Base-by-base conservation (phyloP, 2,888 invertebrate species). In the Athripsodes cinereus region DNA sequence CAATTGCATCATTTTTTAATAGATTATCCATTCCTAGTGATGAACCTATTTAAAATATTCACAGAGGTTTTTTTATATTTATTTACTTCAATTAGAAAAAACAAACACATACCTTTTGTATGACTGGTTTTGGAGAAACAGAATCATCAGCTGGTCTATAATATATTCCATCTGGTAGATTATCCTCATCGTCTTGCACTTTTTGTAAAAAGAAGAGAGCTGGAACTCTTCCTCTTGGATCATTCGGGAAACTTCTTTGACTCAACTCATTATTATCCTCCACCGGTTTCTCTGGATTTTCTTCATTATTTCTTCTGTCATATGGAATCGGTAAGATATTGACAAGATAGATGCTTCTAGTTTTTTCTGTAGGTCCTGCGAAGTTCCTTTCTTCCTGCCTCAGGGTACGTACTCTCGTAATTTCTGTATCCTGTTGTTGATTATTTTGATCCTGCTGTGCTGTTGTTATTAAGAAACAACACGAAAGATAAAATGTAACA, bases 141-240 rank as follows among this genome's bases (percentile, higher is more conserved):
- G 35, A 47, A 40, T 61, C 68, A 22, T 71, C 70, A 55, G 69
- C 69, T 1, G 71, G 71, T 44, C 64, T 48, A 26, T 68, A 71
- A 55, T 71, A 72, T 40, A 72, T 66, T 13, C 72, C 72, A 66
- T 72, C 71, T 16, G 69, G 66, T 0, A 67, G 60, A 40, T 40
- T 40, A 10, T 31, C 63, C 1, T 60, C 61, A 2, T 59, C 34
- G 13, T 68, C 66, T 1, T 60, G 48, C 18, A 59, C 62, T 51
- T 55, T 55, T 50, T 63, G 63, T 20, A 63, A 31, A 52, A 63
- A 58, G 57, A 63, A 63, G 46, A 63, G 54, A n/a, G 63, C 57
- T 2, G 63, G 63, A 21, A 53, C 48, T 34, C 59, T 46, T 31
- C 61, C 57, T 34, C 44, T 22, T 8, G 52, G 58, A 59, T 52